Evolutionary conservation across 2,113 vertebrate genomes (phyloP), one percentile per base, ranked within the genome.

Genomic region (Alligator mississippiensis): DNA sequence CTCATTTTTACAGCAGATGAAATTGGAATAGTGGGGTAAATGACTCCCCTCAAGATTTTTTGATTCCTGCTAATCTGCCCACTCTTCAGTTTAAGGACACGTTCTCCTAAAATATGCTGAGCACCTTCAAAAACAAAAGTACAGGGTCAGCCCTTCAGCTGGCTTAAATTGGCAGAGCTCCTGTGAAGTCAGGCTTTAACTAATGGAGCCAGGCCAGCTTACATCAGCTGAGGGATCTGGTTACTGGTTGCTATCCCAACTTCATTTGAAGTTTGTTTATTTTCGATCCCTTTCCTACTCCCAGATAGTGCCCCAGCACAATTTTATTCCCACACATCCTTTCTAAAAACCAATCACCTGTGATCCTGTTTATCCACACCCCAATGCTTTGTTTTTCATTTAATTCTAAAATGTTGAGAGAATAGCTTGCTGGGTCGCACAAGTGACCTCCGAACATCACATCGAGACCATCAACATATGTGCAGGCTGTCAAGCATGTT

Each of bases 121-220:
- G 90, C 93, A 78, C 28, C 58, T 34, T 77, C 82, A 84, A 82
- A 92, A 70, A 70, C 77, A 85, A 87, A 80, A 78, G 61, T 75
- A 88, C 85, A 77, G 63, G 54, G 58, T 74, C 91, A 80, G 25
- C 9, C 93, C 82, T 89, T 90, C 82, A 92, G 58, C 90, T 93
- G 82, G 6, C 81, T 93, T 92, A 62, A 74, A 28, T 91, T 94
- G 94, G 80, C 90, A 80, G 18, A 72, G 59, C 4, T 93, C 88
- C 88, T 3, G 1, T 85, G 80, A 90, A 88, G 64, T 81, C 47
- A 87, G 59, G 27, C 83, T 89, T 88, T 87, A 93, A 92, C 75
- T 93, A 8, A 38, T 82, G 77, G 79, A 90, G 19, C 11, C 63
- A 21, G 88, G 84, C 68, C 91, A 93, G n/a, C 84, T 82, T 84